Conservation (phyloP, 92 coral and sea anemone genomes). For the Zoanthus sociatus region DNA sequence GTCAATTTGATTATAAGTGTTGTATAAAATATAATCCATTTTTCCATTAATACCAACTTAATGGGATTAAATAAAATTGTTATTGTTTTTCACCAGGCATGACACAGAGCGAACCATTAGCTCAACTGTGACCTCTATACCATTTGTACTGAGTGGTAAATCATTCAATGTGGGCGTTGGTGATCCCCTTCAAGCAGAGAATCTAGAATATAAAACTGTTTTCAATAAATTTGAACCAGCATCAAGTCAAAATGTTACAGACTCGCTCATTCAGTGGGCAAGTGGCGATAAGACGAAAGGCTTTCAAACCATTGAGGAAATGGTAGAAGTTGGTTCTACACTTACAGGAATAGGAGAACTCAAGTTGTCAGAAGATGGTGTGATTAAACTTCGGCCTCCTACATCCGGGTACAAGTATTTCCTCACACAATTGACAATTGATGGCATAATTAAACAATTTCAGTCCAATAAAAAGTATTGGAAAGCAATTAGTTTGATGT, state of each 20-base stretch:
- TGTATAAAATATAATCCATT: no score
- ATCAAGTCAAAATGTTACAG: constrained; percentile 68
- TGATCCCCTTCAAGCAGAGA: constrained; percentile 83
- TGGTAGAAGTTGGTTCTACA: constrained; percentile 83
- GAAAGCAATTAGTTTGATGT: constrained; percentile 77
- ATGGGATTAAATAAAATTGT: no score
- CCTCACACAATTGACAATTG: constrained; percentile 81
- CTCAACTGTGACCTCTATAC: constrained; percentile 58
- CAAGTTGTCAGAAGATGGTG: constrained; percentile 71
- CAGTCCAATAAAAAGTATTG: constrained; percentile 73
- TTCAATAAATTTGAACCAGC: constrained; percentile 92
- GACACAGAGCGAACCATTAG: constrained; percentile 77
- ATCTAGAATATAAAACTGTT: constrained; percentile 75
- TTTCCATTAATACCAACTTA: no score
- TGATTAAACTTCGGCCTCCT: constrained; percentile 76
- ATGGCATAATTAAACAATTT: constrained; percentile 74
- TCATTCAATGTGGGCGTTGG: constrained; percentile 65
- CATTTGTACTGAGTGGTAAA: constrained; percentile 64
- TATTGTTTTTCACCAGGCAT: constrained; percentile 64
- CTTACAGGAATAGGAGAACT: constrained; percentile 89
- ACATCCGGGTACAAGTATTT: constrained; percentile 72
- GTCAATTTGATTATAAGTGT: no score
- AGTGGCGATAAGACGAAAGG: constrained; percentile 97
- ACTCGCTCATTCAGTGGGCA: constrained; percentile 93
- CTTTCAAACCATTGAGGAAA: constrained; percentile 87